Base-by-base conservation (phyloP, 2,113 vertebrate genomes). In the Varanus salvator region DNA sequence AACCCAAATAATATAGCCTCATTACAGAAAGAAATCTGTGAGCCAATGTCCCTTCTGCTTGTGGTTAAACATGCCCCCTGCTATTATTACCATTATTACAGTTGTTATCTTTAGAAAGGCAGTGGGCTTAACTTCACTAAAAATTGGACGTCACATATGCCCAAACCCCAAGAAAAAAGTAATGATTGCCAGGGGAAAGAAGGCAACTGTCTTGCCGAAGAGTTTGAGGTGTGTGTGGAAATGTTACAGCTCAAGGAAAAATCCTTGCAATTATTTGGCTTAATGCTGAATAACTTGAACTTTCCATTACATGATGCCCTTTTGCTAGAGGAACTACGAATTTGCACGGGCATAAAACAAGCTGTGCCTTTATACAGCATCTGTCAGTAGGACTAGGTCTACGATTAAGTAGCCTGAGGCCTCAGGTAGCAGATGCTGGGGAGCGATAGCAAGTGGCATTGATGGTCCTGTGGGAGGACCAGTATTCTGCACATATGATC, bases 251-350 rank as follows among this genome's bases (percentile, higher is more conserved):
- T 48, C 85, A 92, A 86, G 76, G 69, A 95, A 90, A 86, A 94
- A 94, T 92, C 71, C 34, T 80, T 87, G 60, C 91, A 91, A 94
- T 94, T 93, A 95, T 93, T 94, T 96, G 90, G 93, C 87, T 95
- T 95, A 95, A 94, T 85, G 38, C 86, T 87, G 90, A 92, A 83
- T 90, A 92, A 69, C 93, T 95, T 93, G 91, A 89, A 91, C 92
- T 96, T 96, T 92, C 90, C 85, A 89, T 92, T 92, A 90, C 89
- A 88, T 68, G 57, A 92, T 85, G 6, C 44, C 27, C 3, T 94
- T 95, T 92, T 89, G 52, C 76, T 74, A 94, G 89, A 91, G 91
- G 34, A 85, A 90, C 38, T 89, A 91, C 95, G 84, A 92, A 90
- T 90, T 86, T 91, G 89, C 87, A 64, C 44, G 75, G 92, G 76